Conservation (phyloP, 2,113 vertebrate genomes). For the Apteryx mantelli region DNA sequence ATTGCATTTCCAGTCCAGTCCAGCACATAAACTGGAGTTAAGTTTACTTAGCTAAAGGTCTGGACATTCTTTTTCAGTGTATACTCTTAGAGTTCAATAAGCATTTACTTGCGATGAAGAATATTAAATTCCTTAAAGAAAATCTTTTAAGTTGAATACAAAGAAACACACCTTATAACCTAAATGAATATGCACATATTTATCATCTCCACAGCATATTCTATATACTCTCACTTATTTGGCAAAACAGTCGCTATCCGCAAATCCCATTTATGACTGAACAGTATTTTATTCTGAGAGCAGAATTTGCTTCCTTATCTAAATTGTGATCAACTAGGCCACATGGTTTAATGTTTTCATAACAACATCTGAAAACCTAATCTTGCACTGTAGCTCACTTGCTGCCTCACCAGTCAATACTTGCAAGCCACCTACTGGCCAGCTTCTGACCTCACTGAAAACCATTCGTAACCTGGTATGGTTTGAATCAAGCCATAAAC, state of each 20-base stretch:
- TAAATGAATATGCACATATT: neutral
- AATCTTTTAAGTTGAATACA: neutral
- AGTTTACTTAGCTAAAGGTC: neutral
- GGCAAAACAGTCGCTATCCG: neutral
- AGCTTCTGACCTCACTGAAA: neutral
- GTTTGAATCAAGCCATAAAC: neutral
- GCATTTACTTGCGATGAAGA: neutral
- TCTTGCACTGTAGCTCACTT: neutral
- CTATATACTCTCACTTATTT: neutral
- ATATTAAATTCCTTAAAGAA: neutral
- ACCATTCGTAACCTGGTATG: neutral
- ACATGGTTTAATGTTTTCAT: neutral
- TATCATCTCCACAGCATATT: neutral
- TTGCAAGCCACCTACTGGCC: neutral
- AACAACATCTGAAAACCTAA: neutral
- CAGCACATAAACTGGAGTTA: neutral
- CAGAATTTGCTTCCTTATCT: neutral
- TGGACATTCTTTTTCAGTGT: neutral
- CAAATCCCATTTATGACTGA: neutral
- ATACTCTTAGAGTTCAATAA: neutral
- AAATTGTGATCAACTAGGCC: neutral
- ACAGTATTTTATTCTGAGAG: neutral
- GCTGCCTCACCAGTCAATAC: neutral
- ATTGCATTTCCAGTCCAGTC: neutral
- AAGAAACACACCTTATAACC: neutral